A percentile compares a stretch with the other conserved stretches of the same genome.
These are phyloP conservation scores for Mesocentrotus franciscanus DNA, from an alignment of 53 echinoderm and acorn worm species.

Conservation along the genomic window DNA sequence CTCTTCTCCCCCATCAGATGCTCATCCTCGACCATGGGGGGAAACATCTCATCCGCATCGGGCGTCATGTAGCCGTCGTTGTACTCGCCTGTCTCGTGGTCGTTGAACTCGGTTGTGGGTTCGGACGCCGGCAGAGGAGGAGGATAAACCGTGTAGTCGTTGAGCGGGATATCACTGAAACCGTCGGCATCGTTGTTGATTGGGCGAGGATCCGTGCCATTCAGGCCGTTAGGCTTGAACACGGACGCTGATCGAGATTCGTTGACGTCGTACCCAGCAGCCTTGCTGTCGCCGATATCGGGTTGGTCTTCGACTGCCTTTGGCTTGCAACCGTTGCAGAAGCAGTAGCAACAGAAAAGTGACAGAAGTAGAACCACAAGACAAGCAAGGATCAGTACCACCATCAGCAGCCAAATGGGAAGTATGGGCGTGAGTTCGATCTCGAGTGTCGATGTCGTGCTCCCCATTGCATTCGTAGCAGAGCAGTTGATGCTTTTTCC, in stretches of 20 bases:
- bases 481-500: slow-evolving; percentile 53
- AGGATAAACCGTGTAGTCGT: slow-evolving; percentile 39
- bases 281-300: slow-evolving; percentile 32
- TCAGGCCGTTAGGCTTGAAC: slow-evolving; percentile 47
- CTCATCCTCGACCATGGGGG: slow-evolving; percentile 64
- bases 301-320: slow-evolving; percentile 3
- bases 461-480: slow-evolving; percentile 20
- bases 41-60: slow-evolving; percentile 27
- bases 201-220: not conserved
- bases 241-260: slow-evolving; percentile 43
- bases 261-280: slow-evolving; percentile 62
- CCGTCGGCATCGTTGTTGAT: not conserved
- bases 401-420: slow-evolving; percentile 53
- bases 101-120: not conserved
- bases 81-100: slow-evolving; percentile 63
- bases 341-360: slow-evolving; percentile 47
- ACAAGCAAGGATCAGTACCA: not conserved
- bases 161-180: slow-evolving; percentile 44
- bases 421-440: slow-evolving; percentile 25
- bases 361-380: not conserved
- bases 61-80: slow-evolving; percentile 60
- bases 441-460: slow-evolving; percentile 24
- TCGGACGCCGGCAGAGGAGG: not conserved
- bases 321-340: slow-evolving; percentile 48
- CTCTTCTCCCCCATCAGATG: slow-evolving; percentile 62